Percentiles rank a stretch among this genome's conserved stretches.
Conservation (phyloP, 2,888 invertebrate genomes). For the Hydraecia micacea region DNA sequence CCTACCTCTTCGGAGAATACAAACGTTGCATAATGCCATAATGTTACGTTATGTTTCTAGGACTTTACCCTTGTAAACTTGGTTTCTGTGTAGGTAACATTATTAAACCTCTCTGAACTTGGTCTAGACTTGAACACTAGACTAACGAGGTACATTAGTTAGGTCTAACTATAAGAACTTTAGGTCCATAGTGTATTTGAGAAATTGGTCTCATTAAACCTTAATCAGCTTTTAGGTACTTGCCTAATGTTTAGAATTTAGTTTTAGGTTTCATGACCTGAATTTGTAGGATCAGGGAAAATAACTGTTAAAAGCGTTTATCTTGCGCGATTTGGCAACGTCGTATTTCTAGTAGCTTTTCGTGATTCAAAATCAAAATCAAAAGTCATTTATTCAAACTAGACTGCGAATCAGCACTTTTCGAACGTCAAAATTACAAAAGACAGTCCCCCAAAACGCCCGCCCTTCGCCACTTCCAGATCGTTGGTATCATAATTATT, state of each 20-base stretch:
- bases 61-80: background rate
- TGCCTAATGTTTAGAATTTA: background rate
- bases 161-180: slow-evolving; percentile 4
- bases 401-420: no score
- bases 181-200: background rate
- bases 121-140: background rate
- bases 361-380: no score
- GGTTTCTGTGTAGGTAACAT: background rate
- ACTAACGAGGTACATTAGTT: slow-evolving; percentile 1
- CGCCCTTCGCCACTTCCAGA: no score
- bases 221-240: background rate
- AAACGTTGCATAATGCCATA: background rate
- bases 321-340: no score
- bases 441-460: no score
- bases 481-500: no score
- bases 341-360: no score
- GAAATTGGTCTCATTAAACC: background rate
- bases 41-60: background rate
- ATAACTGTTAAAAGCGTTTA: background rate
- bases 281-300: background rate
- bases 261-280: background rate
- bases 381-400: no score
- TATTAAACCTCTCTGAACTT: slow-evolving; percentile 4
- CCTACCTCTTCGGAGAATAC: background rate
- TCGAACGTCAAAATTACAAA: no score